Base-by-base conservation (phyloP, 2,888 invertebrate genomes). In the Brenthis daphne region DNA sequence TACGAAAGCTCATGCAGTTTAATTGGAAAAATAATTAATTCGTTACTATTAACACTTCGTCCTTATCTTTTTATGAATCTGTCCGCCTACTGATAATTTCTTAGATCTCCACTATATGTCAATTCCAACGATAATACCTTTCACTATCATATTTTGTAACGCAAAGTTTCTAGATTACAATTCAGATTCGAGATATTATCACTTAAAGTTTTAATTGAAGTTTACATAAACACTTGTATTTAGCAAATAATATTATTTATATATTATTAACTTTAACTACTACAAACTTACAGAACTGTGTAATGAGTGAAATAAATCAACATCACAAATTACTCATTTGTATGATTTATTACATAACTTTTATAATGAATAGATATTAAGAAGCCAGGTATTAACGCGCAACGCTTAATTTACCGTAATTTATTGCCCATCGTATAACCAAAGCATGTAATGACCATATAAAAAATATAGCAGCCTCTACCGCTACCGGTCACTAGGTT, bases 401-500 rank as follows among this genome's bases (percentile, higher is more conserved):
- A 68, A 60, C 67, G 67, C 67, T 60, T 51, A 60, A 65, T 69
- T 67, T 65, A 64, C 67, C 53, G 66, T 70, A 72, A 72, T 71
- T 69, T 61, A 69, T 64, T 63, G 56, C 54, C 51, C 56, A 69
- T 73, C 77, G 79, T 82, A 63, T 81, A 67, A 48, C 68, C 33
- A 54, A 20, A 51, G 20, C 37, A 50, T 73, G 71, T 70, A 61
- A 73, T 69, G 63, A 67, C 64, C 69, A 55, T 60, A 64, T 73
- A 71, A 74, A 72, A 73, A 70, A 71, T 67, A 80, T 80, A 80
- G 80, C 80, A 74, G 80, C 68, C 65, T 64, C 56, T 57, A 70
- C 69, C 78, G 87, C 87, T 76, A 79, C 78, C 76, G 75, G 73
- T 77, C 77, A 75, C 74, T 75, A 84, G 84, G 77, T 76, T 68